Base-by-base conservation (phyloP, 2,888 invertebrate species). In the Calliopum simillimum region DNA sequence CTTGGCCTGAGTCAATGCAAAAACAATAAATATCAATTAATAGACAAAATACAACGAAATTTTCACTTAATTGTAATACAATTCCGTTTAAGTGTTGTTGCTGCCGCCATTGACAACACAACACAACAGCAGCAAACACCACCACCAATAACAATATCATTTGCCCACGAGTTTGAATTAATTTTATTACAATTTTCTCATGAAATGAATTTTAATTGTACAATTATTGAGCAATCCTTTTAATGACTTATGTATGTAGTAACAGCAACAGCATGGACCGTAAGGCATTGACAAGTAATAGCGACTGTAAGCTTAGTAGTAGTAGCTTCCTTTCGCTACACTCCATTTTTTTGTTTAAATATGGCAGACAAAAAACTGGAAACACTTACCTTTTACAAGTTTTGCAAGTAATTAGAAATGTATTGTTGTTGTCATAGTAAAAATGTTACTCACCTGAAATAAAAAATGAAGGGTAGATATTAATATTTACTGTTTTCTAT, bases 151-250 rank as follows among this genome's bases (percentile, higher is more conserved):
- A 14, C 11, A 16, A 53, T 21, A 53, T 12, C 13, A 53, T 23
- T 23, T 53, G 23, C 19, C 1, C 13, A 16, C 21, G 1, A 21
- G 19, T 21, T 23, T 53, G 59, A 49, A 69, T 64, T 70, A 61
- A 70, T 53, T 70, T 47, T 41, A 59, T 58, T 61, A 58, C 59
- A 44, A 41, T 19, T 53, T 33, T 59, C 65, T 43, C 59, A 66
- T 53, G 65, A 25, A 66, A 65, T 70, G 70, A 66, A 70, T 65
- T 70, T 70, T 70, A 70, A 70, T 65, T 61, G 65, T 53, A 23
- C 44, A 59, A 65, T 70, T 59, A 70, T 59, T 51, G 59, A 43
- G 33, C 55, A 64, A 25, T 8, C 47, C 33, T 49, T 19, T 67
- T 58, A 59, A 66, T 56, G 55, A 66, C 23, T 33, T 33, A 33